phyloP scores from a whole-genome alignment of 2,888 invertebrate species.

The Parelbella ahira region DNA sequence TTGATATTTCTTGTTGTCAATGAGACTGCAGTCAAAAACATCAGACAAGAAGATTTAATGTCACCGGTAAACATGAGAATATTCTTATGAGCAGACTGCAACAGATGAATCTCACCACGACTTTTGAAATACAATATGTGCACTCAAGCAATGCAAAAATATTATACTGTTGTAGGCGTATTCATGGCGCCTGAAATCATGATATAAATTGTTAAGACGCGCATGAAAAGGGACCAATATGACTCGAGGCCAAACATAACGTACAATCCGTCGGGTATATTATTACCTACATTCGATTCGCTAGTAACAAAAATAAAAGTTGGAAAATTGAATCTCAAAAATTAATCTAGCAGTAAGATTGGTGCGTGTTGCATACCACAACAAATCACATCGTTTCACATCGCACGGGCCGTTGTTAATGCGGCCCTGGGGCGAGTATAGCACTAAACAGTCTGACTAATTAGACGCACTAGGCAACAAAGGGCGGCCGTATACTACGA shows the following conservation, averaged over 20 bases:
- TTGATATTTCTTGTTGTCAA: conserved; percentile 62
- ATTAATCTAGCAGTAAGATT: conserved; percentile 27
- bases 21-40: conserved; percentile 58
- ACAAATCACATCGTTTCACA: conserved; percentile 69
- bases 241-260: conserved; percentile 24
- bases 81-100: conserved; percentile 61
- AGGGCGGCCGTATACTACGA: conserved; percentile 47
- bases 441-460: conserved; percentile 77
- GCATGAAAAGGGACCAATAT: conserved; percentile 30
- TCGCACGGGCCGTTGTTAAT: conserved; percentile 54
- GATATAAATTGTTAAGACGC: conserved; percentile 42
- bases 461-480: conserved; percentile 77
- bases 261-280: conserved; percentile 20
- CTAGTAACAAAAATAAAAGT: conserved; percentile 26
- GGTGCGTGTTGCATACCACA: conserved; percentile 36
- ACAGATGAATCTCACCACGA: conserved; percentile 75
- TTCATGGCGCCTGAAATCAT: conserved; percentile 53
- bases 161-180: conserved; percentile 62
- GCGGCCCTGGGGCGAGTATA: conserved; percentile 60
- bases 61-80: conserved; percentile 59
- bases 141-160: conserved; percentile 51
- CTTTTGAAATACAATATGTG: conserved; percentile 69
- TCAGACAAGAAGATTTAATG: conserved; percentile 67
- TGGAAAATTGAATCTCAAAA: conserved; percentile 30
- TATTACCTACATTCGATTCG: conserved; percentile 26